Conservation (phyloP, 2,888 invertebrate species). For the Geophilus truncorum region DNA sequence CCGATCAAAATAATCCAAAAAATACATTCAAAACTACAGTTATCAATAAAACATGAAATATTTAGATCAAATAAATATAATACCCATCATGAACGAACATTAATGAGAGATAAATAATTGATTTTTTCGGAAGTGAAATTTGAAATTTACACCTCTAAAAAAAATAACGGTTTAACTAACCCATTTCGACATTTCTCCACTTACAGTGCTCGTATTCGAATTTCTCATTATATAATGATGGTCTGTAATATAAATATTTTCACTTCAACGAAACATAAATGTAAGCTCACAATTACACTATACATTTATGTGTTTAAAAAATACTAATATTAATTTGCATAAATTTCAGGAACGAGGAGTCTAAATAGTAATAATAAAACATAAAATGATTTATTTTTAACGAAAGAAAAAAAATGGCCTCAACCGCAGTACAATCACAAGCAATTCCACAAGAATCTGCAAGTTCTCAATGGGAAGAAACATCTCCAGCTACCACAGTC, state of each 20-base stretch:
- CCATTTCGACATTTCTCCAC: background rate
- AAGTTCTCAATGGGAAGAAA: constrained; percentile 20
- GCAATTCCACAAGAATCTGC: background rate
- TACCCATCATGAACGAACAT: too few relatives aligned
- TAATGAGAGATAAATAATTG: background rate
- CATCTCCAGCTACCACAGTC: background rate
- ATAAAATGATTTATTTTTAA: background rate
- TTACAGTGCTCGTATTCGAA: background rate
- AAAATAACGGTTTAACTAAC: background rate
- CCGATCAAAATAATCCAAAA: background rate
- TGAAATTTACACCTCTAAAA: background rate
- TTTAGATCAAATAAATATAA: too few relatives aligned
- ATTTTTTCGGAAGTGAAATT: background rate
- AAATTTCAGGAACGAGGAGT: background rate
- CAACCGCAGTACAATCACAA: constrained; percentile 6
- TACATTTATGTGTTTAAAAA: background rate
- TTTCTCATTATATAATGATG: background rate
- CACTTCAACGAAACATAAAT: background rate
- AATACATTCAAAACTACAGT: background rate
- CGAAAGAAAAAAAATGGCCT: constrained; percentile 8
- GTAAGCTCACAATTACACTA: background rate
- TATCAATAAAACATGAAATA: too few relatives aligned
- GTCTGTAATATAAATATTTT: background rate
- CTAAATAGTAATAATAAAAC: background rate
- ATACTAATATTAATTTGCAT: background rate